Evolutionary conservation across 2,113 vertebrate species (phyloP).

Genomic region (Passer domesticus): DNA sequence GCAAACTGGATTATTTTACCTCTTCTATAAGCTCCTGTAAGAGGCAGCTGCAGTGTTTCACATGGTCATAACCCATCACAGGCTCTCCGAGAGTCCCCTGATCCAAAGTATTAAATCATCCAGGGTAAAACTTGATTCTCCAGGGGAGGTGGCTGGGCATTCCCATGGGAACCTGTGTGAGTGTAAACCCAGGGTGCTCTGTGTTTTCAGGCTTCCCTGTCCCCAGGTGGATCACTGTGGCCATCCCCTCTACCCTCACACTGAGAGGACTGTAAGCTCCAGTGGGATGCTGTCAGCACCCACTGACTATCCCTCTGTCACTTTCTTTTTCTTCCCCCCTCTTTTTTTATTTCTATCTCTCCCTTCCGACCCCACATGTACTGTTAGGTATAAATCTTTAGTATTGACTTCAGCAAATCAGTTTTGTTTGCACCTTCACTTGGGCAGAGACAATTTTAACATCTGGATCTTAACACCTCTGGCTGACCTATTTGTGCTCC

Average conservation of each 20-base stretch:
- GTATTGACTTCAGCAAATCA: neutral
- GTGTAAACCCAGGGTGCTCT: neutral
- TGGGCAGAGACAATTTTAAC: neutral
- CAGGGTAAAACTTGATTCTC: neutral
- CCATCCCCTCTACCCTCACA: neutral
- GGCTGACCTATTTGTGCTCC: neutral
- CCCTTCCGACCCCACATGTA: neutral
- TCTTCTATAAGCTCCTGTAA: neutral
- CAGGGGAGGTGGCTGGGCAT: neutral
- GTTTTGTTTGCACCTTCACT: neutral
- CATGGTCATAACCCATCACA: neutral
- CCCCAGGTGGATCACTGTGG: neutral
- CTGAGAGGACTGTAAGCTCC: neutral
- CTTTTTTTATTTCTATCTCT: neutral
- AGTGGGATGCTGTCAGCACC: neutral
- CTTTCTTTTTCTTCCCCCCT: neutral
- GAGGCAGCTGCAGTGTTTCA: neutral
- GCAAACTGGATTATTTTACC: neutral
- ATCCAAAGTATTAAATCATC: neutral
- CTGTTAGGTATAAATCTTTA: neutral
- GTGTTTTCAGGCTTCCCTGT: fast-evolving
- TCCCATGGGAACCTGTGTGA: fast-evolving
- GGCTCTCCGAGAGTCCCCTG: neutral
- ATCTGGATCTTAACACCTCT: neutral
- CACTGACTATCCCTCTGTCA: neutral